phyloP scores from a whole-genome alignment of 2,888 invertebrate species.

The Meghimatium bilineatum region DNA sequence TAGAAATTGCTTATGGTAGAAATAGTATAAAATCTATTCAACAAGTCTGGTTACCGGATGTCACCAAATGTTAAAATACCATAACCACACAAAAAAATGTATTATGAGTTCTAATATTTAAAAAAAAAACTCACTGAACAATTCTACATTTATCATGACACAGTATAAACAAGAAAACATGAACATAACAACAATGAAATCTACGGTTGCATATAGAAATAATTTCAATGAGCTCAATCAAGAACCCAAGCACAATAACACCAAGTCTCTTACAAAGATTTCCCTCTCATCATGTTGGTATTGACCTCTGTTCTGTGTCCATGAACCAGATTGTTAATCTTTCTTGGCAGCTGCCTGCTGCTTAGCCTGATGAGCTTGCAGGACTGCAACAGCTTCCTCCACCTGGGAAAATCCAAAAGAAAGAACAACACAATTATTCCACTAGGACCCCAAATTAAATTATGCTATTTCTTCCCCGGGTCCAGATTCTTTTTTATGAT shows the following conservation, averaged over 20 bases:
- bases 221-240: background rate
- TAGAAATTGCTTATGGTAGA: no score
- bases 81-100: no score
- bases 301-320: background rate
- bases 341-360: slow-evolving; percentile 61
- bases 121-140: background rate
- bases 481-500: no score
- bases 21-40: no score
- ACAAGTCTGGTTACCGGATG: background rate
- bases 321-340: slow-evolving; percentile 27
- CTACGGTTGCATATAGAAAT: background rate
- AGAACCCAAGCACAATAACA: background rate
- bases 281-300: background rate
- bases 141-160: background rate
- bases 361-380: slow-evolving; percentile 97
- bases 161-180: background rate
- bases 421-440: no score
- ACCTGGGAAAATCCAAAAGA: slow-evolving; percentile 77
- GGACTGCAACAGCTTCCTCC: slow-evolving; percentile 97
- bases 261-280: background rate
- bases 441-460: no score
- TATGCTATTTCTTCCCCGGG: no score
- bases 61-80: background rate
- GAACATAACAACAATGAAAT: background rate
- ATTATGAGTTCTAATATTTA: background rate